phyloP scores from a whole-genome alignment of 2,113 vertebrate genomes.

The Muscicapa adusta region DNA sequence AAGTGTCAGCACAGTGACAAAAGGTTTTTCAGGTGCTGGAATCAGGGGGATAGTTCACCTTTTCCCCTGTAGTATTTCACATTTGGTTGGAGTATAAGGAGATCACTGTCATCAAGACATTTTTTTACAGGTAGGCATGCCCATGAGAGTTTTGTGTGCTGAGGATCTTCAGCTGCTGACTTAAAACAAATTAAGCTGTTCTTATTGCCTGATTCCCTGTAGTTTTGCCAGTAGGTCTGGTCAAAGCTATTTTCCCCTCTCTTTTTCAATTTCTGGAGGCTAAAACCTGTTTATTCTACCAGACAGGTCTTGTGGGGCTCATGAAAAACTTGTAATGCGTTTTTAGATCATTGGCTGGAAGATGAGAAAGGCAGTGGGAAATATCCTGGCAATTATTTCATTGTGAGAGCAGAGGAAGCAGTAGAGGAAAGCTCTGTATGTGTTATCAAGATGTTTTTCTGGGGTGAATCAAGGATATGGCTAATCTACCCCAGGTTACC shows the following conservation, averaged over 20 bases:
- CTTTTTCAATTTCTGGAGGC: neutral
- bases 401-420: neutral
- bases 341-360: neutral
- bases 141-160: rapidly evolving
- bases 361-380: neutral
- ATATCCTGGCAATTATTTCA: neutral
- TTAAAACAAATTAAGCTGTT: neutral
- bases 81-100: neutral
- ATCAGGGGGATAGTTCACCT: neutral
- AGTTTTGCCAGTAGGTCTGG: neutral
- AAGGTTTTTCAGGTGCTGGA: neutral
- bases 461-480: neutral
- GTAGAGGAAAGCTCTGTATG: neutral
- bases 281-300: neutral
- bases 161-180: neutral
- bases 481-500: neutral
- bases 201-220: neutral
- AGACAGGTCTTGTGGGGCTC: neutral
- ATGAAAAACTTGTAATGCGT: neutral
- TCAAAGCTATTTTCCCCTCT: neutral
- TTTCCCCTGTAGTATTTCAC: too few species aligned
- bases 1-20: neutral
- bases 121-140: neutral
- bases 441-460: neutral
- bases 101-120: neutral